Conservation (phyloP, 2,113 vertebrate genomes). For the Taurulus bubalis region DNA sequence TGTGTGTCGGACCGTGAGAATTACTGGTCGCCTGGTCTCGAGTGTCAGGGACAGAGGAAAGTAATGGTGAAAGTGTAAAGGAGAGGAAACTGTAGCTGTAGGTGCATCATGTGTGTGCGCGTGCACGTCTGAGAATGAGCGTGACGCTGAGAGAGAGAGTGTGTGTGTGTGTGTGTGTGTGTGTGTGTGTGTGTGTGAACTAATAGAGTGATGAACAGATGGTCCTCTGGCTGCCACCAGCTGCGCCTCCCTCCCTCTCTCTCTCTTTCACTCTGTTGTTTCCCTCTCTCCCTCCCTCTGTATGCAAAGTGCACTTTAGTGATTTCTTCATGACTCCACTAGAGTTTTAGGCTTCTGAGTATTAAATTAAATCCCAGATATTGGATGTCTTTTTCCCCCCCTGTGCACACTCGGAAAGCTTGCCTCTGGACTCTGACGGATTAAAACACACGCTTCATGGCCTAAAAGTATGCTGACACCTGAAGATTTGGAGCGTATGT, state of each 20-base stretch:
- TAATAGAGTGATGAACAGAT: conserved; percentile 82
- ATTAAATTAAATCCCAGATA: conserved; percentile 28
- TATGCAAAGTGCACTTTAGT: conserved; percentile 38
- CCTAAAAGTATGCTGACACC: background rate
- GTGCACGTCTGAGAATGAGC: conserved; percentile 3
- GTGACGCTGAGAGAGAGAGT: conserved; percentile 1
- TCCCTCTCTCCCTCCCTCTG: conserved; percentile 41
- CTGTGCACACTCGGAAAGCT: background rate
- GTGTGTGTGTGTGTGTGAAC: conserved; percentile 57
- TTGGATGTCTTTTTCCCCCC: background rate
- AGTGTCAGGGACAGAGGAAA: conserved; percentile 54
- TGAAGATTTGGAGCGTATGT: background rate
- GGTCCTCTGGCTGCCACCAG: conserved; percentile 81
- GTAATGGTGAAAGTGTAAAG: conserved; percentile 35
- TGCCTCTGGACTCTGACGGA: background rate
- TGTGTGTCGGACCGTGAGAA: conserved; percentile 43
- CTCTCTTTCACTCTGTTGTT: conserved; percentile 42
- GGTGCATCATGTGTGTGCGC: conserved; percentile 30
- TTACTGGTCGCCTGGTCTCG: conserved; percentile 25
- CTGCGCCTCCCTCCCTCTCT: conserved; percentile 60
- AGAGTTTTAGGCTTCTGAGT: conserved; percentile 5
- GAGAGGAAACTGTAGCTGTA: conserved; percentile 47
- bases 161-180: conserved; percentile 2
- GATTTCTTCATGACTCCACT: conserved; percentile 45
- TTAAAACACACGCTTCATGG: background rate